phyloP scores from a whole-genome alignment of 2,797 vertebrate genomes.

The Pangasius krempfi region DNA sequence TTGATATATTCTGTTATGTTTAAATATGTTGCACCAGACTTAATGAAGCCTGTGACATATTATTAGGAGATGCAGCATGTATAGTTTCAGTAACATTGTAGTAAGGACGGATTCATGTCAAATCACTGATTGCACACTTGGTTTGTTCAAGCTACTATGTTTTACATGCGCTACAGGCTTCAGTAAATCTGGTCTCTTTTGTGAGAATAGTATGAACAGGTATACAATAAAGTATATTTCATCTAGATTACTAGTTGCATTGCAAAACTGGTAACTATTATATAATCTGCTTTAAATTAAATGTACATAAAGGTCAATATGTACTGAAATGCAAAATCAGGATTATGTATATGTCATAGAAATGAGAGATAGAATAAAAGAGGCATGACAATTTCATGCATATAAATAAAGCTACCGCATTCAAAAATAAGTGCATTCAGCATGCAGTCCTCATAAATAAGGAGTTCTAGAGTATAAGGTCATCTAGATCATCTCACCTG shows the following conservation, averaged over 20 bases:
- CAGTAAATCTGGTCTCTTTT: constrained; percentile 65
- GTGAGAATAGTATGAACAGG: constrained; percentile 55
- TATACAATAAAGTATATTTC: constrained; percentile 55
- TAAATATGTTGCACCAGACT: constrained; percentile 68
- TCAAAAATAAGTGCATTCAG: constrained; percentile 67
- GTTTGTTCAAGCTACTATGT: constrained; percentile 4
- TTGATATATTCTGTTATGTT: constrained; percentile 69
- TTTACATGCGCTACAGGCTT: constrained; percentile 40
- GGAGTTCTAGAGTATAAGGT: constrained; percentile 69
- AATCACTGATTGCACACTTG: background rate
- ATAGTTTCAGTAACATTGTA: constrained; percentile 63
- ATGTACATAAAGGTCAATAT: constrained; percentile 62
- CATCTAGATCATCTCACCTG: constrained; percentile 74
- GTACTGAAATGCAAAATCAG: constrained; percentile 69
- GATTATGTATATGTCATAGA: constrained; percentile 61
- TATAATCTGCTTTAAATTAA: constrained; percentile 65
- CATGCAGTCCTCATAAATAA: constrained; percentile 70
- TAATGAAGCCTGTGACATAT: constrained; percentile 50
- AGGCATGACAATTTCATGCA: constrained; percentile 75
- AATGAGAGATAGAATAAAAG: constrained; percentile 62
- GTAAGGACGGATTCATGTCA: constrained; percentile 49
- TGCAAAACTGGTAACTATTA: constrained; percentile 52
- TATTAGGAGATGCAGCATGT: constrained; percentile 61
- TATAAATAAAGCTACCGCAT: constrained; percentile 69
- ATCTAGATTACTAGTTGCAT: constrained; percentile 35